Evolutionary conservation across 2,113 vertebrate genomes (phyloP).

Genomic region (Ceyx melanurus): DNA sequence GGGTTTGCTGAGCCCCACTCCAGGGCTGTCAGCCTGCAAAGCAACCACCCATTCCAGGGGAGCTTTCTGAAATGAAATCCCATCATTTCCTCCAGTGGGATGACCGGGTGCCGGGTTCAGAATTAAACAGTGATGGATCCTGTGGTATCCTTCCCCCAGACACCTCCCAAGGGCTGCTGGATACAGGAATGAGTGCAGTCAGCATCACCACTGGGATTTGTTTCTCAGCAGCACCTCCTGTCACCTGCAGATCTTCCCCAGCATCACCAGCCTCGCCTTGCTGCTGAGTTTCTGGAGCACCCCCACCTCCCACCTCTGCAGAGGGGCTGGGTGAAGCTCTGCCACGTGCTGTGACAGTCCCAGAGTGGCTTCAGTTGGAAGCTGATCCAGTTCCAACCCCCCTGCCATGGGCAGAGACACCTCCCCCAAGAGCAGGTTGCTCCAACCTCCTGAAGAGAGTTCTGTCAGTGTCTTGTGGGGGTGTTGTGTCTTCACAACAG

Average conservation of each 20-base stretch:
- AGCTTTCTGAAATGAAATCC: not conserved
- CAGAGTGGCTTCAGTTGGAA: too few relatives aligned
- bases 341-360: accelerated
- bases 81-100: conserved; percentile 25
- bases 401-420: too few relatives aligned
- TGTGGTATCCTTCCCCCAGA: conserved; percentile 1
- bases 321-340: accelerated
- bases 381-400: too few relatives aligned
- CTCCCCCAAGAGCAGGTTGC: too few relatives aligned
- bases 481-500: not conserved
- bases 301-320: not conserved
- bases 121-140: not conserved
- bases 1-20: not conserved
- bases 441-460: too few relatives aligned
- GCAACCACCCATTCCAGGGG: not conserved
- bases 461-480: accelerated
- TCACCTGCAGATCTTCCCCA: not conserved
- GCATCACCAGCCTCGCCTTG: not conserved
- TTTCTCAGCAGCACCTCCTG: conserved; percentile 11
- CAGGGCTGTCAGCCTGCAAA: not conserved
- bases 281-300: not conserved
- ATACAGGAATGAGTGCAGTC: not conserved
- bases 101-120: not conserved
- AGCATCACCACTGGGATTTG: not conserved
- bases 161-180: not conserved